A percentile compares a stretch with the other conserved stretches of the same genome.
Conservation (phyloP, 1,140 invertebrate species). For the Ips typographus region DNA sequence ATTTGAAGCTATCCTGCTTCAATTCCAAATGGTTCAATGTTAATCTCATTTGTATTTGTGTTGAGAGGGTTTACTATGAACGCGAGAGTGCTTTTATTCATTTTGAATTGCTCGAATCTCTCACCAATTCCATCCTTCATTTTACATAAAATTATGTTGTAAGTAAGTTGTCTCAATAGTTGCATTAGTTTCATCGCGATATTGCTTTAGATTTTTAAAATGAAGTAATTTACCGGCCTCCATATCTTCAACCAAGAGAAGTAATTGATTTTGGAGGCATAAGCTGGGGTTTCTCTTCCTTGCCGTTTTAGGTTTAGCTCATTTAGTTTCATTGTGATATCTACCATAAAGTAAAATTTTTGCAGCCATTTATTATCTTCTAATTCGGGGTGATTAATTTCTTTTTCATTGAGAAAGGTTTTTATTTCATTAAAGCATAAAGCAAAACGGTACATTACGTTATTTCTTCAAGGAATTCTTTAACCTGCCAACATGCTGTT, state of each 20-base stretch:
- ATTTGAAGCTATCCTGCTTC: slow-evolving; percentile 42
- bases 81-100: slow-evolving; percentile 40
- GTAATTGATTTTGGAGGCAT: slow-evolving; percentile 4
- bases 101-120: slow-evolving; percentile 43
- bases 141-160: slow-evolving; percentile 40
- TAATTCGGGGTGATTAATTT: slow-evolving; percentile 43
- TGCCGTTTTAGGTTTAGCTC: slow-evolving; percentile 47
- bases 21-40: slow-evolving; percentile 45
- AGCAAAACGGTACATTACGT: slow-evolving; percentile 38
- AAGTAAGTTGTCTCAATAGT: slow-evolving; percentile 38
- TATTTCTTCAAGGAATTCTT: slow-evolving; percentile 40
- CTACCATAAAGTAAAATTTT: slow-evolving; percentile 48
- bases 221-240: slow-evolving; percentile 32
- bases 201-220: slow-evolving; percentile 32
- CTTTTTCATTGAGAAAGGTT: not conserved
- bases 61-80: slow-evolving; percentile 46
- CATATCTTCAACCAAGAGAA: slow-evolving; percentile 37
- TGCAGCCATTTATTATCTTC: slow-evolving; percentile 45
- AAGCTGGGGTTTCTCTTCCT: slow-evolving; percentile 44
- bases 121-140: slow-evolving; percentile 44
- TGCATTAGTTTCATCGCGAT: slow-evolving; percentile 33
- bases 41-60: slow-evolving; percentile 42
- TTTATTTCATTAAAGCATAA: not conserved
- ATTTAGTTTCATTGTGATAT: slow-evolving; percentile 46
- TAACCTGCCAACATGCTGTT: slow-evolving; percentile 32